Evolutionary conservation across 2,888 invertebrate species (phyloP), one percentile per base, ranked within the genome.

Genomic region (Thyatira batis): DNA sequence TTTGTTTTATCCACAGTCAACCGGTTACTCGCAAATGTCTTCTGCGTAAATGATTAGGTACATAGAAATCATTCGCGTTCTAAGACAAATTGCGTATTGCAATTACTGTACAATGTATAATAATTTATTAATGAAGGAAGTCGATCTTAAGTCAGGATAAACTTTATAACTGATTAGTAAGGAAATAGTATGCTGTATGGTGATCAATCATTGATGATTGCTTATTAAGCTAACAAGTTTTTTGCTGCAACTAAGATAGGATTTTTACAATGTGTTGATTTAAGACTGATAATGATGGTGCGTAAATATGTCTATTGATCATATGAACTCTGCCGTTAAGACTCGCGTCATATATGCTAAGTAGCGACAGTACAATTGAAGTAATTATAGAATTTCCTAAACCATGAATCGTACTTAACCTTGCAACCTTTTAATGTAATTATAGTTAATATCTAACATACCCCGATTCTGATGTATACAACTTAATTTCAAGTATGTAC

Each of bases 141-240:
- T 46, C 10, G 25, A 48, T 48, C 44, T 20, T 9, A 48, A 27
- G 48, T 2, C 17, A 27, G 56, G 56, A 63, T 60, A 57, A 55
- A 55, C 46, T 54, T 60, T 58, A 27, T 64, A 66, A 66, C 49
- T 60, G 67, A 65, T 62, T 61, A 57, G 54, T 53, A 61, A 65
- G 65, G 65, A 64, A 67, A 67, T 62, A 57, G 53, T 53, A 61
- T 61, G 58, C 49, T 53, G 61, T 54, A 55, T 52, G 65, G 65
- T 67, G 61, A 78, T 76, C 67, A 64, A 76, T 75, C 71, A 68
- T 52, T 51, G 54, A 53, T 57, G 61, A 63, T 62, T 56, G 64
- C 56, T 55, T 60, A 58, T 59, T 56, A 61, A 54, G 20, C 46
- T 45, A 44, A 60, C 60, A 61, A 44, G 61, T 61, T 70, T 60